Conservation (phyloP, 2,113 vertebrate genomes). For the Catharus minimus region DNA sequence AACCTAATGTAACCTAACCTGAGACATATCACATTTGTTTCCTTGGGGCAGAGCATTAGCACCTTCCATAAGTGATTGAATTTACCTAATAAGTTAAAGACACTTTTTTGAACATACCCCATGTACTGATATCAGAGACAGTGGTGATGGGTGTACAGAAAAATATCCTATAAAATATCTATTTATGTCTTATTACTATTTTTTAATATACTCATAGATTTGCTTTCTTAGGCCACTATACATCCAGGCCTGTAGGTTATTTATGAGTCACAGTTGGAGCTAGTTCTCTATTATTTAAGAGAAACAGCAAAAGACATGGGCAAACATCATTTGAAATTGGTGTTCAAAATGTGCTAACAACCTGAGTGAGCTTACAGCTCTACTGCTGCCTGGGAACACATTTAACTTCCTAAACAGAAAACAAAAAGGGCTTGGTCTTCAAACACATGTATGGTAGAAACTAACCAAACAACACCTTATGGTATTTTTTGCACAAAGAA, state of each 20-base stretch:
- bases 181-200: not conserved
- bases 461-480: not conserved
- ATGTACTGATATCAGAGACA: not conserved
- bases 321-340: not conserved
- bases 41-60: not conserved
- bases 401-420: not conserved
- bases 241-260: not conserved
- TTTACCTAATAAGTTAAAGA: not conserved
- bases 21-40: not conserved
- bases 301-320: not conserved
- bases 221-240: not conserved
- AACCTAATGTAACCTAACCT: not conserved
- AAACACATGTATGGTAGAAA: fast-evolving
- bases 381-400: not conserved
- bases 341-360: not conserved
- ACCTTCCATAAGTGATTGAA: not conserved
- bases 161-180: not conserved
- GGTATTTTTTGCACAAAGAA: not conserved
- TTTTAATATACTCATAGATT: not conserved
- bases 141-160: not conserved
- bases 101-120: fast-evolving
- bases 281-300: not conserved
- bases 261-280: not conserved
- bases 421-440: not conserved
- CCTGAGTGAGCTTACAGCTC: not conserved